Evolutionary conservation across 2,113 vertebrate genomes (phyloP).

Genomic region (Puntigrus tetrazona): DNA sequence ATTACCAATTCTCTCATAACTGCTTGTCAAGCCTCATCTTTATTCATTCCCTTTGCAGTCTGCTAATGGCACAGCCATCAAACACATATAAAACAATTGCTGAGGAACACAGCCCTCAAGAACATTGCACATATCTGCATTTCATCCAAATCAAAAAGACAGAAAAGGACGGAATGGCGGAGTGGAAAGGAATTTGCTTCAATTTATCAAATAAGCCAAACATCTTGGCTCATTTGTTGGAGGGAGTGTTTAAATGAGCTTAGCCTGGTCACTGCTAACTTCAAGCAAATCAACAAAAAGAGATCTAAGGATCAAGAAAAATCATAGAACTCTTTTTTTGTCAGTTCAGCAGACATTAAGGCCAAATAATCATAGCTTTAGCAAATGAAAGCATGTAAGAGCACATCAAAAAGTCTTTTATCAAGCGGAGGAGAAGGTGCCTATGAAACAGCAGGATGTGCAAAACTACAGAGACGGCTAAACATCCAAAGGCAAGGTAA

Average conservation of each 20-base stretch:
- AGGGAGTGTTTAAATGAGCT: slow-evolving; percentile 33
- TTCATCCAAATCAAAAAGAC: slow-evolving; percentile 16
- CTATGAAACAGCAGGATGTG: slow-evolving; percentile 16
- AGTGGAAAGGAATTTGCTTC: background rate
- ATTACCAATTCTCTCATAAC: slow-evolving; percentile 49
- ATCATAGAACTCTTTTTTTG: background rate
- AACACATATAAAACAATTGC: slow-evolving; percentile 29
- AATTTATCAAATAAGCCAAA: slow-evolving; percentile 37
- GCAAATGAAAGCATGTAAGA: slow-evolving; percentile 34
- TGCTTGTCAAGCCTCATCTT: slow-evolving; percentile 34
- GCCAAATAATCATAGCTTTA: slow-evolving; percentile 32
- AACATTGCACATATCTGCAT: slow-evolving; percentile 5
- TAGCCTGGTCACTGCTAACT: slow-evolving; percentile 15
- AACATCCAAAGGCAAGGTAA: slow-evolving; percentile 57
- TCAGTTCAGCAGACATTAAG: slow-evolving; percentile 45
- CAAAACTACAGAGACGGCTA: slow-evolving; percentile 43
- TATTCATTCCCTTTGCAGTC: slow-evolving; percentile 15
- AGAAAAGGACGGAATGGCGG: background rate
- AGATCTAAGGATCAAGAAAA: background rate
- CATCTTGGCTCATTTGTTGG: slow-evolving; percentile 23
- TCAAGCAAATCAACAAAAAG: slow-evolving; percentile 34
- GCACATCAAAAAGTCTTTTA: slow-evolving; percentile 42
- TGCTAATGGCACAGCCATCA: slow-evolving; percentile 31
- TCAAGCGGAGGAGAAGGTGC: background rate
- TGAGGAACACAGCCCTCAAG: background rate